Evolutionary conservation across 2,797 vertebrate species (phyloP).

Genomic region (Oreochromis mossambicus): DNA sequence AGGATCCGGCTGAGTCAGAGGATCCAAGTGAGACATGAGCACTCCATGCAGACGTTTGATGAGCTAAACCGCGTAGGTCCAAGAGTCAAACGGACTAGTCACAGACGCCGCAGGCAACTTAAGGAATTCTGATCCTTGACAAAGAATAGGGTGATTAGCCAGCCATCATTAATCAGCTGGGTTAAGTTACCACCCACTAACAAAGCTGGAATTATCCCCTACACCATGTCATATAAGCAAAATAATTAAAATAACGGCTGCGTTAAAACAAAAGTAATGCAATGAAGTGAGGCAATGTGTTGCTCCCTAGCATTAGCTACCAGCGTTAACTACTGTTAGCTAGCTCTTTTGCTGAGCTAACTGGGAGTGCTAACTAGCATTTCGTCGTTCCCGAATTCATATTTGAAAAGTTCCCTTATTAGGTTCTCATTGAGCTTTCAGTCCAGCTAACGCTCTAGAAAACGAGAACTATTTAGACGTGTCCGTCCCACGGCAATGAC

Average conservation of each 20-base stretch:
- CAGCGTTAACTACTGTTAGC: constrained; percentile 32
- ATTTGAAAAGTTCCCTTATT: constrained; percentile 14
- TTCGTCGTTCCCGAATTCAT: background rate
- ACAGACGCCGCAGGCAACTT: background rate
- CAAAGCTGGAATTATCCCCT: background rate
- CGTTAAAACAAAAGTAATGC: background rate
- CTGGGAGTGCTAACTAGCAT: constrained; percentile 32
- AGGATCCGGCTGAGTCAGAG: constrained; percentile 30
- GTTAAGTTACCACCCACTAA: background rate
- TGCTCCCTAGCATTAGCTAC: constrained; percentile 1
- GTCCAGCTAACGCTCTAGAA: background rate
- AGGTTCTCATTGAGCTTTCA: background rate
- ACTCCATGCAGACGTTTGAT: background rate
- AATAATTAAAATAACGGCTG: background rate
- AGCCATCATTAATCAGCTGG: background rate
- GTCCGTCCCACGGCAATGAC: background rate
- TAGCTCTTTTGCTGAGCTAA: constrained; percentile 25
- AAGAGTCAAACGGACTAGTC: background rate
- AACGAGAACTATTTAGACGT: background rate
- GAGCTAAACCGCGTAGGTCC: background rate
- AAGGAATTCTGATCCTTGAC: background rate
- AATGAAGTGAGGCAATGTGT: background rate
- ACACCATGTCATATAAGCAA: background rate
- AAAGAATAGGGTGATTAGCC: background rate
- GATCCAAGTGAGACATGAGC: constrained; percentile 10